Evolutionary conservation across 2,888 invertebrate species (phyloP).

Genomic region (Timandra comae): DNA sequence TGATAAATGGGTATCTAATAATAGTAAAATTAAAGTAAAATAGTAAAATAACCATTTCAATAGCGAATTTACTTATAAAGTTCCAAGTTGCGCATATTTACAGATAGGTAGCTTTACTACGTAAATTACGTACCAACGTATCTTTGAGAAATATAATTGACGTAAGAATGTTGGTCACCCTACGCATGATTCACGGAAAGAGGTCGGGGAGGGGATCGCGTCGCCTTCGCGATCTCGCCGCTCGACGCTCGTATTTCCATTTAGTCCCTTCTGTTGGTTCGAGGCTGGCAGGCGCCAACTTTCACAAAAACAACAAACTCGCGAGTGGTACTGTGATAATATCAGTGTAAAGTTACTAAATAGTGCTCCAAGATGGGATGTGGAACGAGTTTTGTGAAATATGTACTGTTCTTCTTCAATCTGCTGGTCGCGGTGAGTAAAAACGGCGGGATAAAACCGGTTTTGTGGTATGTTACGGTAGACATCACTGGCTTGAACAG

Average conservation of each 20-base stretch:
- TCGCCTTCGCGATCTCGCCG: conserved; percentile 58
- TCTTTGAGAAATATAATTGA: no score
- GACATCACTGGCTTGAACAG: no score
- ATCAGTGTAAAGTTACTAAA: conserved; percentile 36
- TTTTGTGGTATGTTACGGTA: conserved; percentile 55
- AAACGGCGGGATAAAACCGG: conserved; percentile 56
- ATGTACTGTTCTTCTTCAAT: conserved; percentile 88
- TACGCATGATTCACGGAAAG: conserved; percentile 39
- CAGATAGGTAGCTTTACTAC: no score
- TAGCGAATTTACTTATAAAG: no score
- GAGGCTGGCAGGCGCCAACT: conserved; percentile 27
- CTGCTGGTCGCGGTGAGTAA: conserved; percentile 85
- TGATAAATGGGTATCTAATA: no score
- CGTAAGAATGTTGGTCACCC: no score
- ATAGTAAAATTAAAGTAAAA: no score
- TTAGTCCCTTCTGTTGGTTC: conserved; percentile 54
- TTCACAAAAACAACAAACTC: conserved; percentile 39
- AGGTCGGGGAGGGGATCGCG: conserved; percentile 35
- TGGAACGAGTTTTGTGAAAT: conserved; percentile 87
- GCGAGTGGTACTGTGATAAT: conserved; percentile 60
- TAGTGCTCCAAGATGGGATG: conserved; percentile 78
- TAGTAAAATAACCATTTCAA: no score
- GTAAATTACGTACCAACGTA: no score
- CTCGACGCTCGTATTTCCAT: conserved; percentile 36
- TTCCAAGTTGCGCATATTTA: no score